phyloP scores from a whole-genome alignment of 2,888 invertebrate genomes.

The Dasysyrphus tricinctus region DNA sequence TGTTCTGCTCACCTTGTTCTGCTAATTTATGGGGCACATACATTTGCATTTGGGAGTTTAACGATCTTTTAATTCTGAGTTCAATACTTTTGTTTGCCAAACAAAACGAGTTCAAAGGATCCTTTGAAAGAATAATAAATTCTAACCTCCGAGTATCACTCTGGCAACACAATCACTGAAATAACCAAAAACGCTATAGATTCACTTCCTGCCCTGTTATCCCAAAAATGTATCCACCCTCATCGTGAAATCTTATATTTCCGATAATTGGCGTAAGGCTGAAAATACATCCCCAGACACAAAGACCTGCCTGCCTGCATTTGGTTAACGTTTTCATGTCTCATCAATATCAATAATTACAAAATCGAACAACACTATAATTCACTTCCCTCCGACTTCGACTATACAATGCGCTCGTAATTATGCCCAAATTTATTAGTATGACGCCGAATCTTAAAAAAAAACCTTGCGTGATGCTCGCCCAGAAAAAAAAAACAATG shows the following conservation, averaged over 20 bases:
- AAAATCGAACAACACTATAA: slow-evolving; percentile 50
- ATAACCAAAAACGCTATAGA: background rate
- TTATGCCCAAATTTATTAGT: slow-evolving; percentile 65
- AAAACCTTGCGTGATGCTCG: slow-evolving; percentile 8
- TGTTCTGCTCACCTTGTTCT: no score
- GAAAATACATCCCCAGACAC: background rate
- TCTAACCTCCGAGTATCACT: no score
- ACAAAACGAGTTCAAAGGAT: no score
- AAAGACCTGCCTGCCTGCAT: slow-evolving; percentile 25
- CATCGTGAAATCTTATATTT: background rate
- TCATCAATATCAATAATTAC: slow-evolving; percentile 66
- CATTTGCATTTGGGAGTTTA: no score
- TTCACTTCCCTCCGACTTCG: slow-evolving; percentile 13
- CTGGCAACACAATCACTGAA: no score
- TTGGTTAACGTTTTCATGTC: slow-evolving; percentile 35
- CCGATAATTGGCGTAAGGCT: background rate
- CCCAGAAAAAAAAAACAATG: slow-evolving; percentile 16
- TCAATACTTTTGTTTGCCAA: no score
- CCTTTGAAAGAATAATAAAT: no score
- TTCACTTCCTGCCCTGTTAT: background rate
- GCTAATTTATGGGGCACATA: no score
- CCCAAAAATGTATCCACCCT: background rate
- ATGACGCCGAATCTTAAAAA: slow-evolving; percentile 10
- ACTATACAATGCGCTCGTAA: slow-evolving; percentile 36
- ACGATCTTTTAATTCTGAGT: no score